Evolutionary conservation across 2,888 invertebrate genomes (phyloP).

Genomic region (Hipparchia semele): DNA sequence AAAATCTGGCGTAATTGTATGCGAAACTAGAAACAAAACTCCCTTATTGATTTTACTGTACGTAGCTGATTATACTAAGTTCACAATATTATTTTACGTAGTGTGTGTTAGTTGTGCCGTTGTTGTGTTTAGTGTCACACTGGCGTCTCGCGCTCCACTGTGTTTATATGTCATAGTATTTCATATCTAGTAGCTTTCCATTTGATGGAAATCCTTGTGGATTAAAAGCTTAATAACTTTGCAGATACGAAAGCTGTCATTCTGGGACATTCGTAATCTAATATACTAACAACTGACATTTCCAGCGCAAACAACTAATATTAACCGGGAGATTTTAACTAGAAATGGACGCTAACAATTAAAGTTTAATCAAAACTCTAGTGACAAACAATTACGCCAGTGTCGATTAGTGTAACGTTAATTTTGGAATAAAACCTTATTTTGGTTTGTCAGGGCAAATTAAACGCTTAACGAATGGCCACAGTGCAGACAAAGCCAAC

Average conservation of each 20-base stretch:
- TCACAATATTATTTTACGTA: slow-evolving; percentile 31
- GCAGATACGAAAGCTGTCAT: slow-evolving; percentile 67
- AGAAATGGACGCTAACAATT: slow-evolving; percentile 45
- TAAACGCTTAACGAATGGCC: slow-evolving; percentile 53
- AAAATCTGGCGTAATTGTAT: slow-evolving; percentile 77
- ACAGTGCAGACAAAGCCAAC: slow-evolving; percentile 49
- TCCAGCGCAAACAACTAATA: slow-evolving; percentile 61
- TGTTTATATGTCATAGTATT: slow-evolving; percentile 41
- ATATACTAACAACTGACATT: slow-evolving; percentile 61
- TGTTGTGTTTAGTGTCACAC: slow-evolving; percentile 50
- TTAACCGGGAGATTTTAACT: slow-evolving; percentile 34
- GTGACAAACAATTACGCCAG: slow-evolving; percentile 73
- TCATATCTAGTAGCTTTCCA: slow-evolving; percentile 41
- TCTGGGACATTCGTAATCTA: slow-evolving; percentile 62
- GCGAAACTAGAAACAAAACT: slow-evolving; percentile 48
- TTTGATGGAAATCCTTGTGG: slow-evolving; percentile 39
- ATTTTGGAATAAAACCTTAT: slow-evolving; percentile 57
- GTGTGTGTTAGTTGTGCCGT: slow-evolving; percentile 39
- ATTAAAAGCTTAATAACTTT: slow-evolving; percentile 60
- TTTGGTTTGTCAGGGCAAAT: slow-evolving; percentile 73
- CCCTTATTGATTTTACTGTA: slow-evolving; percentile 37
- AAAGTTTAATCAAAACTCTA: slow-evolving; percentile 31
- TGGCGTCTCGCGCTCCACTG: slow-evolving; percentile 57
- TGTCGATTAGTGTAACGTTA: slow-evolving; percentile 50
- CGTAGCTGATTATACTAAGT: slow-evolving; percentile 42